Evolutionary conservation across 2,797 vertebrate genomes (phyloP).

Genomic region (Gorsachius magnificus): DNA sequence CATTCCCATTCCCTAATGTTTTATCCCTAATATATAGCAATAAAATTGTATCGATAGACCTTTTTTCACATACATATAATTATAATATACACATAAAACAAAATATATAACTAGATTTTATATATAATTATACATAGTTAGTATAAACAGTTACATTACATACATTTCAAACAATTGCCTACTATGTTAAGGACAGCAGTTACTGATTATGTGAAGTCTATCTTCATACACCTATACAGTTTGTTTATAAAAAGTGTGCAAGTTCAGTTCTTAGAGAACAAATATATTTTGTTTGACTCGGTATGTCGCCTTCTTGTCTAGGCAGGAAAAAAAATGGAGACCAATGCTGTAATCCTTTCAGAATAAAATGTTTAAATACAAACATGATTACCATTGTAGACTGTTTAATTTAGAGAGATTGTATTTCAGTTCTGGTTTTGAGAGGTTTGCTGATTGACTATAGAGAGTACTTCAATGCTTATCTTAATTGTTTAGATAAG

Average conservation of each 20-base stretch:
- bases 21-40: neutral
- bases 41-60: neutral
- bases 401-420: conserved; percentile 86
- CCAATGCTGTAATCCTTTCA: conserved; percentile 87
- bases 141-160: conserved; percentile 49
- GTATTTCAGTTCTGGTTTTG: conserved; percentile 83
- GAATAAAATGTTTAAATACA: conserved; percentile 93
- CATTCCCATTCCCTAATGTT: neutral
- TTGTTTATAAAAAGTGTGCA: conserved; percentile 72
- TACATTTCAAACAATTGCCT: conserved; percentile 63
- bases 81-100: neutral
- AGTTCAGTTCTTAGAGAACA: conserved; percentile 84
- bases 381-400: conserved; percentile 86
- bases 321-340: conserved; percentile 80
- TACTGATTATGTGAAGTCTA: conserved; percentile 70
- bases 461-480: conserved; percentile 66
- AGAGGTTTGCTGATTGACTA: conserved; percentile 79
- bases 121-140: conserved; percentile 14
- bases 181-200: conserved; percentile 64
- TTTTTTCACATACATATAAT: neutral
- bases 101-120: neutral
- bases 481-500: conserved; percentile 81
- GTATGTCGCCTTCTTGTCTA: conserved; percentile 91
- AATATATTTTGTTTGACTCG: conserved; percentile 88
- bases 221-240: conserved; percentile 69